A percentile compares a stretch with the other conserved stretches of the same genome.
phyloP scores from a whole-genome alignment of 2,888 invertebrate genomes.

The Philereme transversata region DNA sequence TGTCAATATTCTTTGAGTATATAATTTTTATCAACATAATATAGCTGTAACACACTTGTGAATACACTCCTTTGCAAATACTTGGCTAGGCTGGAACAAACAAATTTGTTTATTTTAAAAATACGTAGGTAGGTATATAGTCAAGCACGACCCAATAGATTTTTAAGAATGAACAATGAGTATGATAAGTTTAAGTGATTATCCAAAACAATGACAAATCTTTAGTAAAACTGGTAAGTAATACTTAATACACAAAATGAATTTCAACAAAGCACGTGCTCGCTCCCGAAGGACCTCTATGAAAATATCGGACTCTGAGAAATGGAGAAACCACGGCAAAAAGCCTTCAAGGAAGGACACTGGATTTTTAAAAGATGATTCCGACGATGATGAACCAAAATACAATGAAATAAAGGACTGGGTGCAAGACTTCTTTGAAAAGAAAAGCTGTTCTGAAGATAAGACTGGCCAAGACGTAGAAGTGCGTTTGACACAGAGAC shows the following conservation, averaged over 20 bases:
- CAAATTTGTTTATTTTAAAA: no score
- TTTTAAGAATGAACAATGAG: constrained; percentile 39
- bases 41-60: no score
- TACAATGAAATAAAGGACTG: constrained; percentile 62
- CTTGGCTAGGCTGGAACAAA: no score
- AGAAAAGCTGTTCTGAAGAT: constrained; percentile 56
- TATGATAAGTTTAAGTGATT: constrained; percentile 49
- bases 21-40: no score
- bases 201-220: constrained; percentile 48
- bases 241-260: constrained; percentile 58
- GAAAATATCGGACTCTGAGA: constrained; percentile 59
- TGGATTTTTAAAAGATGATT: constrained; percentile 50
- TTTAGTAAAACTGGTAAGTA: constrained; percentile 41
- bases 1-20: no score
- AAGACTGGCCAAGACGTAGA: constrained; percentile 72
- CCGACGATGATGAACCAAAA: constrained; percentile 60
- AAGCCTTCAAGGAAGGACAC: constrained; percentile 51
- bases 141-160: constrained; percentile 53
- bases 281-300: constrained; percentile 60
- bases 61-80: no score
- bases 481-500: constrained; percentile 71
- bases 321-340: constrained; percentile 61
- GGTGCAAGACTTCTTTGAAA: constrained; percentile 67
- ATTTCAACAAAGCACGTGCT: constrained; percentile 62
- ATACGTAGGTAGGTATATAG: constrained; percentile 1